Percentiles rank a stretch among this genome's conserved stretches.
phyloP scores from a whole-genome alignment of 2,797 vertebrate genomes.

The Sylvilagus floridanus region DNA sequence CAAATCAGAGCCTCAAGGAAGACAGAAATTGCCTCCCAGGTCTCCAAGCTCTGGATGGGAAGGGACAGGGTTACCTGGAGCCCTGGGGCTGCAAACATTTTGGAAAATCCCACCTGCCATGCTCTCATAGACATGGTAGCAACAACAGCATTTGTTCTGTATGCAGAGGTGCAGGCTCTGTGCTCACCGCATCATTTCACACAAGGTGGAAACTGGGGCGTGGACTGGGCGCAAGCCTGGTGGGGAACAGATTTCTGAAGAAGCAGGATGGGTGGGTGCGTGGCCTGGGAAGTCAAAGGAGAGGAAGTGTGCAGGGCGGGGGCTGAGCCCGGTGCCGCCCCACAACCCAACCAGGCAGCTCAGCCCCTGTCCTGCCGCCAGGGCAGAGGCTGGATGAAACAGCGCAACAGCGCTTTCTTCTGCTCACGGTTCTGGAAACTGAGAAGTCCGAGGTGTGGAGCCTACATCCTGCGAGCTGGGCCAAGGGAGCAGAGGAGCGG shows the following conservation, averaged over 20 bases:
- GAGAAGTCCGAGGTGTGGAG: too few relatives aligned
- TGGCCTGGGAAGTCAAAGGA: neutral
- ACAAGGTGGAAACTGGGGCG: neutral
- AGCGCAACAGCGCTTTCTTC: too few relatives aligned
- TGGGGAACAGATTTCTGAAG: neutral
- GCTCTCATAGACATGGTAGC: neutral
- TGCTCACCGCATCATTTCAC: too few relatives aligned
- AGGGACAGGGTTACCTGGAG: neutral
- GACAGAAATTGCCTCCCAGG: neutral
- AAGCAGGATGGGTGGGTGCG: accelerated
- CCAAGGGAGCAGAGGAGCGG: too few relatives aligned
- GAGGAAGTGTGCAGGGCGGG: accelerated
- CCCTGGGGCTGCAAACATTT: neutral
- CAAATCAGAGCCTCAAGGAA: neutral
- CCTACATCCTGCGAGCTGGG: too few relatives aligned
- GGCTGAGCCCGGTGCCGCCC: too few relatives aligned
- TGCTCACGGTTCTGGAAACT: too few relatives aligned
- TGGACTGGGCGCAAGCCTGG: neutral
- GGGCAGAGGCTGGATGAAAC: too few relatives aligned
- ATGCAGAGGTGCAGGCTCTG: neutral
- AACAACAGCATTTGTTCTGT: too few relatives aligned
- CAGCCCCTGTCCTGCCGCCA: too few relatives aligned
- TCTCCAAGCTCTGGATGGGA: neutral
- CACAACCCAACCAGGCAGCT: too few relatives aligned
- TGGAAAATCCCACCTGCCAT: neutral